Evolutionary conservation across 2,888 invertebrate species (phyloP).

Genomic region (Theretra japonica): DNA sequence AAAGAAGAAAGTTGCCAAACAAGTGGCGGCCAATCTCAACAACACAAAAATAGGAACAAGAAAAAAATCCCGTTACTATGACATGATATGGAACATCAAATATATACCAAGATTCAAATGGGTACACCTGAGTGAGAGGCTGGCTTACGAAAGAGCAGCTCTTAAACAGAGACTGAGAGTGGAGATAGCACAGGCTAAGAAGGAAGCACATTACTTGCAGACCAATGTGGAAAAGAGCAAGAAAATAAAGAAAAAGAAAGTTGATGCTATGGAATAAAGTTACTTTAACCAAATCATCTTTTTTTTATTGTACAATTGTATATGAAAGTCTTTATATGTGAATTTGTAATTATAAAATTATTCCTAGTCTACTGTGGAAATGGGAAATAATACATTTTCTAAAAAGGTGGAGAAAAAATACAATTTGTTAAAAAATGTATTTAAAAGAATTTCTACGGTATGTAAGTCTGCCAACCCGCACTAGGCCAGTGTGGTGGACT

Average conservation of each 20-base stretch:
- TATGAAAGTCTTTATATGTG: background rate
- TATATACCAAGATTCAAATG: slow-evolving; percentile 98
- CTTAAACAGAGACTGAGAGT: slow-evolving; percentile 93
- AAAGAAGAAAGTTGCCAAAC: slow-evolving; percentile 94
- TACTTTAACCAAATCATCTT: background rate
- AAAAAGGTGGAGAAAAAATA: too few relatives aligned
- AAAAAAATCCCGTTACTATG: slow-evolving; percentile 94
- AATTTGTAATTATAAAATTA: background rate
- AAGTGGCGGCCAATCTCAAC: slow-evolving; percentile 93
- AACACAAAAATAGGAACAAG: slow-evolving; percentile 94
- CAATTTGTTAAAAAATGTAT: too few relatives aligned
- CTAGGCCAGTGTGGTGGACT: too few relatives aligned
- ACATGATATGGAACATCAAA: slow-evolving; percentile 97
- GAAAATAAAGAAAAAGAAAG: slow-evolving; percentile 83
- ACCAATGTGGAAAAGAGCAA: slow-evolving; percentile 92
- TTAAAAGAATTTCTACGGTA: too few relatives aligned
- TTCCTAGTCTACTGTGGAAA: too few relatives aligned
- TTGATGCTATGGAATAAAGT: slow-evolving; percentile 37
- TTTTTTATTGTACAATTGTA: background rate
- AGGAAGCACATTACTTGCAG: slow-evolving; percentile 94
- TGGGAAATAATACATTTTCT: too few relatives aligned
- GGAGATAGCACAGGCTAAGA: slow-evolving; percentile 96
- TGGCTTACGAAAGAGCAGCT: slow-evolving; percentile 96
- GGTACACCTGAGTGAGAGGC: slow-evolving; percentile 96
- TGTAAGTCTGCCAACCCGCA: too few relatives aligned